Conservation (phyloP, 1,140 invertebrate genomes). For the Calosoma granatense region DNA sequence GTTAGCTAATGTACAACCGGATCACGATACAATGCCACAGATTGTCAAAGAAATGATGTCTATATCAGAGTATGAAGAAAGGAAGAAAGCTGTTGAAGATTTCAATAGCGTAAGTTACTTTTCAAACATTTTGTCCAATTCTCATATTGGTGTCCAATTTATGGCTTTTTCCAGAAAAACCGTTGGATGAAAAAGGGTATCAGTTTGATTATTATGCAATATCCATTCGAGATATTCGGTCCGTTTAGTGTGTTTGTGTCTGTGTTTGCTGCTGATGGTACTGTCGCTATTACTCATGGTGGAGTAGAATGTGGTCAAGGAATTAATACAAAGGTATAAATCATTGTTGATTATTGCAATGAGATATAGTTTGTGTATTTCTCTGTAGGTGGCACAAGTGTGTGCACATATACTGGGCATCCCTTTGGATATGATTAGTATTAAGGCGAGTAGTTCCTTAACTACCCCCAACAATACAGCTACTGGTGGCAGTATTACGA, state of each 20-base stretch:
- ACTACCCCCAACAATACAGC: slow-evolving; percentile 52
- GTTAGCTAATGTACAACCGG: slow-evolving; percentile 45
- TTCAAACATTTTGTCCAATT: neutral
- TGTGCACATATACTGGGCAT: slow-evolving; percentile 64
- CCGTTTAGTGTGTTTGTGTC: slow-evolving; percentile 47
- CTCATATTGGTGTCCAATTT: neutral
- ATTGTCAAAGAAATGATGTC: slow-evolving; percentile 7
- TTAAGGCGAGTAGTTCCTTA: slow-evolving; percentile 57
- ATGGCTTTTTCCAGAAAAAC: slow-evolving; percentile 31
- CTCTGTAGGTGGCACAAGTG: slow-evolving; percentile 66
- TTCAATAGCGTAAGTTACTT: slow-evolving; percentile 43
- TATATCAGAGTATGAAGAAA: slow-evolving; percentile 37
- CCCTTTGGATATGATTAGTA: slow-evolving; percentile 52
- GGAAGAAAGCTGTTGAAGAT: slow-evolving; percentile 39
- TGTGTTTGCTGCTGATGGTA: slow-evolving; percentile 55
- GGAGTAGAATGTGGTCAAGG: slow-evolving; percentile 68
- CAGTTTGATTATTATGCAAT: slow-evolving; percentile 44
- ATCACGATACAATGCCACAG: neutral
- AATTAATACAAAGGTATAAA: slow-evolving; percentile 51
- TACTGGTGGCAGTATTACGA: slow-evolving; percentile 61
- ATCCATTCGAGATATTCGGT: slow-evolving; percentile 37
- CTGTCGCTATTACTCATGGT: slow-evolving; percentile 53
- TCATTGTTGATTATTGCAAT: slow-evolving; percentile 6
- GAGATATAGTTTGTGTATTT: neutral
- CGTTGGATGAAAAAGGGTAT: slow-evolving; percentile 57